phyloP scores from a whole-genome alignment of 92 coral and sea anemone species.

The Actinernus sp. region DNA sequence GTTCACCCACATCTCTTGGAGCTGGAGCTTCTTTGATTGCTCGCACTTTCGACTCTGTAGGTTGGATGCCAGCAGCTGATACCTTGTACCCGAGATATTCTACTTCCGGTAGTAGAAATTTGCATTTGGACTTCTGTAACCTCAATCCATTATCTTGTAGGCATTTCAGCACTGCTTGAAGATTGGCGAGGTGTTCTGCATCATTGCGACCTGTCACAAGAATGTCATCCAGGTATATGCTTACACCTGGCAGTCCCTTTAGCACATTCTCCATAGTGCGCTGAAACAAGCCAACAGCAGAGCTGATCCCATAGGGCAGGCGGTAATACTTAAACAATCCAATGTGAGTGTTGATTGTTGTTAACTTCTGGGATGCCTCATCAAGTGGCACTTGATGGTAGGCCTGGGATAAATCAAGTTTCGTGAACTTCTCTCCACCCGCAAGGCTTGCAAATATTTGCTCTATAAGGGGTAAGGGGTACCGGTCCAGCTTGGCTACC shows the following conservation, averaged over 20 bases:
- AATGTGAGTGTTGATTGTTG: conserved; percentile 51
- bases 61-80: conserved; percentile 14
- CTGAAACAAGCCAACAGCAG: conserved; percentile 30
- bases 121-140: conserved; percentile 28
- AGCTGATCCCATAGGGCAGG: too few relatives aligned
- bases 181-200: conserved; percentile 25
- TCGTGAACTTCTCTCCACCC: conserved; percentile 5
- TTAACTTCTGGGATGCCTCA: conserved; percentile 3
- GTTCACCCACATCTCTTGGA: conserved; percentile 10
- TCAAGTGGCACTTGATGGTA: conserved; percentile 37
- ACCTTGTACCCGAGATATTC: conserved; percentile 13
- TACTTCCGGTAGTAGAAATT: conserved; percentile 30
- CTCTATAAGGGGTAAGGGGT: conserved; percentile 47
- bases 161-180: conserved; percentile 22
- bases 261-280: conserved; percentile 18
- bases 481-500: conserved; percentile 24
- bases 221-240: conserved; percentile 28
- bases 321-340: conserved; percentile 46
- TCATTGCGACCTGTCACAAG: conserved; percentile 22
- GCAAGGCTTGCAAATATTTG: conserved; percentile 4
- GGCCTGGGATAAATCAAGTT: conserved; percentile 43
- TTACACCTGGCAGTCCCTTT: conserved; percentile 13
- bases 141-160: conserved; percentile 24
- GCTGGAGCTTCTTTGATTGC: conserved; percentile 39
- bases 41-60: conserved; percentile 20